Percentiles rank a stretch among this genome's conserved stretches.
These are phyloP conservation scores for Lithophane socia DNA, from an alignment of 2,888 invertebrate species.

Conservation along the genomic window DNA sequence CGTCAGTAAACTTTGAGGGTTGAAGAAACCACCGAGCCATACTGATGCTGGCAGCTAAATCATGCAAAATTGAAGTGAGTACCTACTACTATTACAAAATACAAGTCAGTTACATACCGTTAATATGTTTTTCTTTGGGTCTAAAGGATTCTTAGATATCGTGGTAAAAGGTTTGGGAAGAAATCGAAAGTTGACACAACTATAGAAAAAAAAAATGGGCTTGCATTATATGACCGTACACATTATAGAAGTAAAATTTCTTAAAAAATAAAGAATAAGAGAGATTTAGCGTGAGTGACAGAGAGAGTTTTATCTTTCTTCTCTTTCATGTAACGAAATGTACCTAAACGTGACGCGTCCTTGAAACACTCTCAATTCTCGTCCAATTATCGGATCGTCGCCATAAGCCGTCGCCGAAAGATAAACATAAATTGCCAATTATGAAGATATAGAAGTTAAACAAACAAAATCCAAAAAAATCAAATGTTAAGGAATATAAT, in stretches of 20 bases:
- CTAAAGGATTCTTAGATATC: background rate
- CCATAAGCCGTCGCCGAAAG: background rate
- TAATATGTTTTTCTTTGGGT: background rate
- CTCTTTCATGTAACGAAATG: too few relatives aligned
- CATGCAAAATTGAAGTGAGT: background rate
- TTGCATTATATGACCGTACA: too few relatives aligned
- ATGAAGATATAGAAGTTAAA: background rate
- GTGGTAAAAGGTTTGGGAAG: background rate
- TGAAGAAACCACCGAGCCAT: conserved; percentile 99
- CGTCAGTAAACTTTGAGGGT: conserved; percentile 98
- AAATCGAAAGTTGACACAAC: too few relatives aligned
- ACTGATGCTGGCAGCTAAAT: conserved; percentile 96
- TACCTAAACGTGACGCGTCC: too few relatives aligned
- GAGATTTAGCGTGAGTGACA: too few relatives aligned
- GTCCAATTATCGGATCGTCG: too few relatives aligned
- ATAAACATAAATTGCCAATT: background rate
- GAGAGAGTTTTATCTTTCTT: too few relatives aligned
- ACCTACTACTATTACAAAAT: too few relatives aligned
- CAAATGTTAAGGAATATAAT: background rate
- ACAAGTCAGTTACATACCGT: background rate
- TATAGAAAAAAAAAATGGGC: too few relatives aligned
- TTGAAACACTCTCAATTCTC: too few relatives aligned
- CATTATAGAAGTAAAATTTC: too few relatives aligned
- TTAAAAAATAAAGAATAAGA: too few relatives aligned
- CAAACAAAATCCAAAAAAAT: background rate